Evolutionary conservation across 2,888 invertebrate genomes (phyloP), one percentile per base, ranked within the genome.

Genomic region (Sesia apiformis): DNA sequence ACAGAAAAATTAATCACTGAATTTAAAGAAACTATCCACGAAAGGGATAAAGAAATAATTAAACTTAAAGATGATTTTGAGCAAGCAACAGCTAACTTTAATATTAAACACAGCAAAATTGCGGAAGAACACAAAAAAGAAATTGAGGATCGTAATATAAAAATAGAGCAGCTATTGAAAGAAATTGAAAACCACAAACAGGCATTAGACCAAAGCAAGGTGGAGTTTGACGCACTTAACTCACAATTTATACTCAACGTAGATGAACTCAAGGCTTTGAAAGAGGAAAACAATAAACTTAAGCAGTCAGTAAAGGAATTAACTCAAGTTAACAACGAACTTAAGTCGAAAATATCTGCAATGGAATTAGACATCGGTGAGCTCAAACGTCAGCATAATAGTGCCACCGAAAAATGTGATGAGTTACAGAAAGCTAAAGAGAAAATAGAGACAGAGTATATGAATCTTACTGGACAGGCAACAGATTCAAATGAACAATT

Each of bases 401-500:
- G 91, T 61, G 77, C 90, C 5, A 84, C 89, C 62, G 91, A 92
- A 65, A 92, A 93, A 74, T 89, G 91, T 63, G 78, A 79, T 3
- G 91, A 92, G 60, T 67, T 93, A 55, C 79, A 85, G 58, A 88
- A 84, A 51, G 85, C 91, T 58, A 93, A 93, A 68, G 90, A 88
- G 8, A 90, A 91, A 55, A 77, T 91, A 38, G 92, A 93, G 76
- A 69, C 84, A 4, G 92, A 93, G 69, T 90, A 94, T 58, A 78
- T 90, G 53, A 89, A 87, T 66, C 71, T 93, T 46, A 91, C 91
- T 53, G 91, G 89, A 51, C 90, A 91, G 59, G 87, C 92, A 0
- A 90, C 90, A 8, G 90, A 93, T 70, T 92, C 93, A 0, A 91
- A 90, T 63, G 90, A 90, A 56, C 91, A 93, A 64, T 84, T 92